Percentiles rank a stretch among this genome's conserved stretches.
These are phyloP conservation scores for Chelon labrosus DNA, from an alignment of 2,797 vertebrate species.

Conservation along the genomic window DNA sequence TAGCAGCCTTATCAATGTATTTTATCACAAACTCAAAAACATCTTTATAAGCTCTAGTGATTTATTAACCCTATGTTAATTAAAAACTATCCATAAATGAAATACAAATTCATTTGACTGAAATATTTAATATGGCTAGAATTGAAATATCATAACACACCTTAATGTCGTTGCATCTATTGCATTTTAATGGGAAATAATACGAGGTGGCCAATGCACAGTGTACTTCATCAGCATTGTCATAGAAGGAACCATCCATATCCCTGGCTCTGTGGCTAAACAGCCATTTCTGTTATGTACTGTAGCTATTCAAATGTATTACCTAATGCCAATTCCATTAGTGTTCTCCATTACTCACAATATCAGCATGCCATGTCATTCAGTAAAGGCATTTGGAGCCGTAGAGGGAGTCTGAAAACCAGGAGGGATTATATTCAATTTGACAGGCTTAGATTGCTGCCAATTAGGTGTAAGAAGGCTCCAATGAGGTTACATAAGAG, in stretches of 20 bases:
- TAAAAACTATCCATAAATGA: constrained; percentile 46
- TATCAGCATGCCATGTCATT: constrained; percentile 66
- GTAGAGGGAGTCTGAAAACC: constrained; percentile 56
- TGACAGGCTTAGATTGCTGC: constrained; percentile 69
- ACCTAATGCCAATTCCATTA: constrained; percentile 74
- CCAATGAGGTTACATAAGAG: constrained; percentile 70
- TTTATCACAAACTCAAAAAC: not conserved
- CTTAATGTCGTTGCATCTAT: constrained; percentile 63
- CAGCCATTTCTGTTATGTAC: constrained; percentile 49
- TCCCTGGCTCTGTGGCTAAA: constrained; percentile 50
- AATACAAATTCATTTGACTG: constrained; percentile 27
- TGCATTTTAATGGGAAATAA: constrained; percentile 70
- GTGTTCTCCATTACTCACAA: constrained; percentile 71
- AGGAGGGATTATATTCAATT: constrained; percentile 66
- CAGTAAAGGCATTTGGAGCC: constrained; percentile 60
- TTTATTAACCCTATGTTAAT: not conserved
- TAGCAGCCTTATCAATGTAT: not conserved
- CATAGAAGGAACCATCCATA: constrained; percentile 62
- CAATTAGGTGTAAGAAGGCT: constrained; percentile 72
- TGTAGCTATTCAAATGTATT: constrained; percentile 62
- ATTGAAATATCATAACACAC: constrained; percentile 66
- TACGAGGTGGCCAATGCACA: constrained; percentile 46
- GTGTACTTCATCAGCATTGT: constrained; percentile 47
- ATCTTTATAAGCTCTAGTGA: constrained; percentile 1
- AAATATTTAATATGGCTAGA: constrained; percentile 57